Evolutionary conservation across 1,140 invertebrate species (phyloP), one percentile per base, ranked within the genome.

Genomic region (Scaptomyza pallida): DNA sequence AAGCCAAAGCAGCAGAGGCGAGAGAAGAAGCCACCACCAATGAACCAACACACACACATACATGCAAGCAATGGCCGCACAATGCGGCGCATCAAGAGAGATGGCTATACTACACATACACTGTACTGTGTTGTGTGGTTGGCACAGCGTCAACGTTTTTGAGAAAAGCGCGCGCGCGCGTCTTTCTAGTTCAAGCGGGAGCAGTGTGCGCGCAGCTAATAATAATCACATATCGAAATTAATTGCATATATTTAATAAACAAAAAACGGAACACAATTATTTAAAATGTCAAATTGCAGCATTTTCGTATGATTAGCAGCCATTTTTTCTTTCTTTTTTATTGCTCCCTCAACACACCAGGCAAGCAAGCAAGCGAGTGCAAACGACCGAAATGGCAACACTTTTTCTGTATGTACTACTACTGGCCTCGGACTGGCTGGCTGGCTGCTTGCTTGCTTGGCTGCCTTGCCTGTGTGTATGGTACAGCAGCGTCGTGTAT

Each of bases 321-420:
- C 61, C 68, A 71, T 71, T 72, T 72, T 63, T 23, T 4, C 4
- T n/a, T n/a, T 21, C 54, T 72, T 70, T 33, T 48, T 52, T 3
- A 37, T 37, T 60, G 41, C 65, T 70, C 50, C 51, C 23, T 30
- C 17, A 37, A 35, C 44, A 50, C 72, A 47, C 50, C 40, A 41
- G 45, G 0, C 26, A 30, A 2, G 0, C 26, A 30, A n/a, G n/a
- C n/a, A n/a, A n/a, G 26, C 55, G 60, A 81, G 70, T 74, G 74
- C 74, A 63, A 77, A 82, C 55, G 76, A 76, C 69, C 73, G 67
- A 75, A 88, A 88, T 72, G 81, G 81, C 77, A 81, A 80, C 77
- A 83, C 68, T 77, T 77, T 78, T 85, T 85, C 77, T 78, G 82
- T 86, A 86, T 88, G 77, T 74, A 61, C n/a, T n/a, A n/a, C n/a